These are phyloP conservation scores for Trichomalopsis sarcophagae DNA, from an alignment of 1,140 invertebrate species.

Conservation along the genomic window DNA sequence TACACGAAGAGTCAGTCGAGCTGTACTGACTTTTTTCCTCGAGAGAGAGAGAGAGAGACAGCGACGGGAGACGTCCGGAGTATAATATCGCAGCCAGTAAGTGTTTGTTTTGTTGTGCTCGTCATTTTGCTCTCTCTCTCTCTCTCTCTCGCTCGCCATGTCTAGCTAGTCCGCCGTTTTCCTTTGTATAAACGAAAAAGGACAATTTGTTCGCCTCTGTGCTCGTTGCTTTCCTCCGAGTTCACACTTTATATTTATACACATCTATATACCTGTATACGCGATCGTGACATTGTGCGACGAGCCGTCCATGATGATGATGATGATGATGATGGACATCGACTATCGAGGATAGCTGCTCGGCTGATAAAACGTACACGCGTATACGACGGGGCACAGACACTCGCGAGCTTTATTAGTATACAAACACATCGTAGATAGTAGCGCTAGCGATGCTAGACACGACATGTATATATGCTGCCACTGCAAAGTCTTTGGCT, in stretches of 20 bases:
- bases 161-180: conserved; percentile 9
- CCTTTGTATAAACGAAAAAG: neutral
- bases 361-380: conserved; percentile 6
- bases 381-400: neutral
- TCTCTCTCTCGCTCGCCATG: neutral
- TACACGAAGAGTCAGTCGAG: neutral
- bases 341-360: neutral
- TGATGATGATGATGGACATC: neutral
- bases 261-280: neutral
- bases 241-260: neutral
- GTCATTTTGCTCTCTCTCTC: neutral
- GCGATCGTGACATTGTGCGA: neutral
- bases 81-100: neutral
- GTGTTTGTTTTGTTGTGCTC: conserved; percentile 36
- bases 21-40: neutral
- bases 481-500: conserved; percentile 9
- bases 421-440: conserved; percentile 13
- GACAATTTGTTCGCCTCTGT: neutral
- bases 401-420: conserved; percentile 31
- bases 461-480: neutral
- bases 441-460: conserved; percentile 3
- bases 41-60: neutral
- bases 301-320: neutral
- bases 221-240: neutral
- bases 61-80: no score